A percentile compares a stretch with the other conserved stretches of the same genome.
Conservation (phyloP, 2,888 invertebrate species). For the Ornithoptera alexandrae region DNA sequence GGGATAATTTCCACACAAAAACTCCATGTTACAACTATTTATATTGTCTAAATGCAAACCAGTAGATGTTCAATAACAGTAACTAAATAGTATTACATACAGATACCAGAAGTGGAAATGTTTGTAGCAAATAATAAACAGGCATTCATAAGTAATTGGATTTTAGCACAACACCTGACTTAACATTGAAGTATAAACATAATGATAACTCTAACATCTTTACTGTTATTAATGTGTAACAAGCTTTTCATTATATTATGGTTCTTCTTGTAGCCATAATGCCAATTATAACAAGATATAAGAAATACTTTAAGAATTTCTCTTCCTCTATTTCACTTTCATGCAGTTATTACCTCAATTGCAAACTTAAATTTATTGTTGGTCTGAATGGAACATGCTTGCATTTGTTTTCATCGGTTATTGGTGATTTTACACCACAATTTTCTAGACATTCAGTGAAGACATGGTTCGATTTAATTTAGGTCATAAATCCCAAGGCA, state of each 20-base stretch:
- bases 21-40: not conserved
- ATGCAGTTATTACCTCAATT: no score
- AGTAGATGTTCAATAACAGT: not conserved
- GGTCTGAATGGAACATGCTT: no score
- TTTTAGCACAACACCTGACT: not conserved
- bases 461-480: no score
- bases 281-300: not conserved
- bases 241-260: not conserved
- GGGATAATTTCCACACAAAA: not conserved
- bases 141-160: slow-evolving; percentile 3
- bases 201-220: slow-evolving; percentile 1
- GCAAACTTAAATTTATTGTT: no score
- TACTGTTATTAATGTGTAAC: not conserved
- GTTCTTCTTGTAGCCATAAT: not conserved
- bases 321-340: not conserved
- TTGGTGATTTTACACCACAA: no score
- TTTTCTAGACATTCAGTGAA: no score
- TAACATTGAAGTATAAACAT: not conserved
- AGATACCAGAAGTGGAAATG: not conserved
- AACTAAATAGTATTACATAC: not conserved
- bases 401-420: no score
- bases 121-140: not conserved
- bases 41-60: not conserved
- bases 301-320: not conserved
- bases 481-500: no score